A percentile compares a stretch with the other conserved stretches of the same genome.
Conservation (phyloP, 1,140 invertebrate genomes). For the Diprion similis region DNA sequence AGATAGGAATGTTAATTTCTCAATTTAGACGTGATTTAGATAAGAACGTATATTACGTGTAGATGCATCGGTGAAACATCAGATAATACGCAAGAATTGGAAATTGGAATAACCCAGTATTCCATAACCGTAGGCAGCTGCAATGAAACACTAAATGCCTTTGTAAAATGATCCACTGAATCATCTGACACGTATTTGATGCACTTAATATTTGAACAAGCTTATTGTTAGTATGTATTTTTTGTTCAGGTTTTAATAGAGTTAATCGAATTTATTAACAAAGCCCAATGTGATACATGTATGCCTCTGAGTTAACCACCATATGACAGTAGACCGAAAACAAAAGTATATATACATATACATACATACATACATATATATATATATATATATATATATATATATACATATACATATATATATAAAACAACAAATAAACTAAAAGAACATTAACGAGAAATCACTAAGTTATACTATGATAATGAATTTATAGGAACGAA, state of each 20-base stretch:
- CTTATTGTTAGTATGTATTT: background rate
- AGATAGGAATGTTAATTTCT: slow-evolving; percentile 3
- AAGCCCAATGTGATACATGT: slow-evolving; percentile 5
- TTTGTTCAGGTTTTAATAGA: background rate
- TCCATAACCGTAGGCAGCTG: background rate
- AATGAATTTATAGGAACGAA: background rate
- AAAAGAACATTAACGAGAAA: background rate
- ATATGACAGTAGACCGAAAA: background rate
- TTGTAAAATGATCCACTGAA: background rate
- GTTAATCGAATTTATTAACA: background rate
- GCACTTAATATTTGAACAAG: background rate
- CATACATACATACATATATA: too few relatives aligned
- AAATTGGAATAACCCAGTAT: background rate
- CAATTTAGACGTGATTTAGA: slow-evolving; percentile 4
- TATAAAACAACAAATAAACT: background rate
- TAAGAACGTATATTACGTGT: background rate
- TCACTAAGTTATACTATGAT: background rate
- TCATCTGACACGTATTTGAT: background rate
- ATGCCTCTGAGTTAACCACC: slow-evolving; percentile 3
- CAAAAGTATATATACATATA: background rate
- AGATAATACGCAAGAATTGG: background rate
- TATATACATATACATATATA: too few relatives aligned
- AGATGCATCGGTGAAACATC: background rate
- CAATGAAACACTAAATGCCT: background rate
- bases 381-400: too few relatives aligned